Conservation (phyloP, 1,140 invertebrate genomes). For the Microplitis mediator region DNA sequence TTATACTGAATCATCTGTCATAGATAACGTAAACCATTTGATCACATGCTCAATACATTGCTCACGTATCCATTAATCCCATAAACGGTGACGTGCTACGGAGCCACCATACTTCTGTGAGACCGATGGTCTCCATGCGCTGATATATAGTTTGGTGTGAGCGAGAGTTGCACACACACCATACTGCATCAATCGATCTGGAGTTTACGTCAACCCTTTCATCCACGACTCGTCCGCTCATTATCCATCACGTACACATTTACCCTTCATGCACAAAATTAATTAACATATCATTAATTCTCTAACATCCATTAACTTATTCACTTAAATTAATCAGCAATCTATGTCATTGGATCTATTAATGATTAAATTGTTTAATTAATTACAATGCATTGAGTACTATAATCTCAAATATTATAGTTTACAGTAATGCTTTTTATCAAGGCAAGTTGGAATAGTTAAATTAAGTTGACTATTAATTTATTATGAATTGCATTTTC, state of each 20-base stretch:
- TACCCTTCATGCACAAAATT: not conserved
- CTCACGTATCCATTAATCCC: slow-evolving; percentile 18
- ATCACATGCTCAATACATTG: slow-evolving; percentile 10
- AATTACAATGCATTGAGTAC: too few species aligned
- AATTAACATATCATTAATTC: slow-evolving; percentile 23
- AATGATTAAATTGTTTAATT: too few species aligned
- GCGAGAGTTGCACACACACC: not conserved
- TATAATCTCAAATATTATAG: too few species aligned
- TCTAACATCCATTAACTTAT: not conserved
- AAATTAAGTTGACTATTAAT: too few species aligned
- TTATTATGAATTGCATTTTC: not conserved
- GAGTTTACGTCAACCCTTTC: slow-evolving; percentile 7
- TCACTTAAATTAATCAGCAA: not conserved
- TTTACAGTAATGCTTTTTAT: too few species aligned
- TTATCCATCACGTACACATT: not conserved
- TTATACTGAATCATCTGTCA: not conserved
- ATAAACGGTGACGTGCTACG: slow-evolving; percentile 13
- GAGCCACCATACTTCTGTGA: slow-evolving; percentile 6
- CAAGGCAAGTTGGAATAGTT: too few species aligned
- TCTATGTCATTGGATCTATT: not conserved
- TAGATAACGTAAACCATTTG: not conserved
- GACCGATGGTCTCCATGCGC: slow-evolving; percentile 10
- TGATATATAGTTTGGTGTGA: not conserved
- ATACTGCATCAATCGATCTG: not conserved
- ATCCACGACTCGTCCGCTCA: not conserved